Conservation (phyloP, 2,113 vertebrate genomes). For the Odocoileus hemionus region DNA sequence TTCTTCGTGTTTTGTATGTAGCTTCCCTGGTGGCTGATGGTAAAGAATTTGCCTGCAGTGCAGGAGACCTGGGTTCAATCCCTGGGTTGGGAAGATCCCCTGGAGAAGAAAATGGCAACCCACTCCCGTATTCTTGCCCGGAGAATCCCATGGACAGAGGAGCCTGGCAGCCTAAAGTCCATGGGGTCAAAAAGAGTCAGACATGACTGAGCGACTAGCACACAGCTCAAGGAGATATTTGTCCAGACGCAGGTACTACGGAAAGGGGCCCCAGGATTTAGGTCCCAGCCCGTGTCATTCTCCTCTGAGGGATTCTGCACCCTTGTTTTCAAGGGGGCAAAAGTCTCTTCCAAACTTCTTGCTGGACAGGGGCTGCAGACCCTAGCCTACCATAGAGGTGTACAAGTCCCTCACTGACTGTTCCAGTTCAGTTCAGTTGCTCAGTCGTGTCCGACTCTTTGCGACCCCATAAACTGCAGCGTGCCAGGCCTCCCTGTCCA, state of each 20-base stretch:
- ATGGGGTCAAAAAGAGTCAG: neutral
- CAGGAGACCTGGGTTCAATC: neutral
- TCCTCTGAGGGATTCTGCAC: neutral
- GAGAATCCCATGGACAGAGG: neutral
- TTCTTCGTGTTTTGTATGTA: neutral
- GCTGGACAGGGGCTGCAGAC: neutral
- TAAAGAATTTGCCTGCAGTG: neutral
- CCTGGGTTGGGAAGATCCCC: neutral
- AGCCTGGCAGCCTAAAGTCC: neutral
- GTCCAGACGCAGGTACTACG: neutral
- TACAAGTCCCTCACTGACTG: neutral
- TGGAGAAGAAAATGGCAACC: neutral
- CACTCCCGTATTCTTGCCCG: neutral
- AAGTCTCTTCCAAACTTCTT: neutral
- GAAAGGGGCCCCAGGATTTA: neutral
- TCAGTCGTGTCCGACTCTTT: neutral
- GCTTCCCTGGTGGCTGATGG: neutral
- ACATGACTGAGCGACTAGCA: neutral
- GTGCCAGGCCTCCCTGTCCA: neutral
- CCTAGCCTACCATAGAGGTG: neutral
- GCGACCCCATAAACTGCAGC: rapidly evolving
- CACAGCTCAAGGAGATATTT: neutral
- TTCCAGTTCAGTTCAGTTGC: neutral
- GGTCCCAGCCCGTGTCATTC: neutral
- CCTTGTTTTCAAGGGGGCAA: neutral